These are phyloP conservation scores for Callaeas wilsoni DNA, from an alignment of 2,113 vertebrate genomes.

Conservation along the genomic window DNA sequence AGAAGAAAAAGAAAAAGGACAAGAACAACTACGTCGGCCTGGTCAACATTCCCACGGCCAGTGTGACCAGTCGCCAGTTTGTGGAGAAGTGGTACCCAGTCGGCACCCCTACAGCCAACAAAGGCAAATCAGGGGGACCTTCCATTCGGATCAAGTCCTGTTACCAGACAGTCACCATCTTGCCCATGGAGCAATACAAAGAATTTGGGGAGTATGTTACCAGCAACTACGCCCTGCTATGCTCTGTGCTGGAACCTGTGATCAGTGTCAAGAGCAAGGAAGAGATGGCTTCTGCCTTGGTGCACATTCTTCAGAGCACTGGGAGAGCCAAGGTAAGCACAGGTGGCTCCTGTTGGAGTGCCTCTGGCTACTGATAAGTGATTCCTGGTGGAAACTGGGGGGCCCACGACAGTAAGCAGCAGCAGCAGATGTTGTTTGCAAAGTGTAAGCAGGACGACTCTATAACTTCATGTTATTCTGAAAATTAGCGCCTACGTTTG, in stretches of 20 bases:
- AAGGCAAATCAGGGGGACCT: slow-evolving; percentile 86
- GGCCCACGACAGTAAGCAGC: neutral
- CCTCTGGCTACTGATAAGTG: neutral
- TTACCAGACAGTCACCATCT: slow-evolving; percentile 90
- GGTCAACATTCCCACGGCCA: slow-evolving; percentile 88
- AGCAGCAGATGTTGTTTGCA: neutral
- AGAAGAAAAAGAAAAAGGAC: slow-evolving; percentile 97
- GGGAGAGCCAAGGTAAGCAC: slow-evolving; percentile 89
- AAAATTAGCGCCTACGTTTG: neutral
- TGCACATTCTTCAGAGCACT: slow-evolving; percentile 96
- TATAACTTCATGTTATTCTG: neutral
- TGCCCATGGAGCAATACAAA: slow-evolving; percentile 99
- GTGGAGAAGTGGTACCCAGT: slow-evolving; percentile 97
- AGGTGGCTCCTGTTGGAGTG: neutral
- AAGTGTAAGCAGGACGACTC: fast-evolving
- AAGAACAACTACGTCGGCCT: slow-evolving; percentile 96
- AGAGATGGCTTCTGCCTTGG: slow-evolving; percentile 92
- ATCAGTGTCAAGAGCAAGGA: slow-evolving; percentile 96
- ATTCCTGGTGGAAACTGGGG: neutral
- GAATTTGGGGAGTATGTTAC: slow-evolving; percentile 97
- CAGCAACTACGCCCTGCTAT: slow-evolving; percentile 89
- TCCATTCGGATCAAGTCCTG: slow-evolving; percentile 94
- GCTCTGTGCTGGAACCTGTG: slow-evolving; percentile 92
- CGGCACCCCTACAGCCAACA: slow-evolving; percentile 90
- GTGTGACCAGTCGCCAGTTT: slow-evolving; percentile 88